Evolutionary conservation across 2,113 vertebrate species (phyloP), one percentile per base, ranked within the genome.

Genomic region (Triplophysa dalaica): DNA sequence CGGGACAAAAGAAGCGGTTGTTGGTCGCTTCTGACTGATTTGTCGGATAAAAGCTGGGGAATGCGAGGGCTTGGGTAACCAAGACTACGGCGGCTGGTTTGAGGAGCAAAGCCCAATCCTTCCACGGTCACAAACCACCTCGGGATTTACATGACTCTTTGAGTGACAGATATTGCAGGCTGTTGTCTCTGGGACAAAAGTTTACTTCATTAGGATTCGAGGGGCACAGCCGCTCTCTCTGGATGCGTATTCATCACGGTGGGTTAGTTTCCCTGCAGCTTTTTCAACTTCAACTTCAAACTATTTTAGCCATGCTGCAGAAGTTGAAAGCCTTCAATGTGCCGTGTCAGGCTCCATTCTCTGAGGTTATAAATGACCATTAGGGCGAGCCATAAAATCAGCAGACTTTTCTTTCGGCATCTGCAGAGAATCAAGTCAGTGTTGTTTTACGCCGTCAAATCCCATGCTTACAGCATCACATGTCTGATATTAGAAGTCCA

Each of bases 181-280:
- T 75, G 81, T 86, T 88, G 87, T 89, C 52, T 87, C 82, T 89
- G 85, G 85, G 73, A 93, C 92, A 93, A 94, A 93, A 89, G 92
- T 90, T 65, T 1, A 82, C 88, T 91, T 92, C 90, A 92, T 93
- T 93, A 90, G 87, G 86, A 93, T 93, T 93, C 93, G 58, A 56
- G 81, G 82, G 81, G 85, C 86, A 61, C 64, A 58, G 21, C 4
- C 66, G 0, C 62, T 72, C 82, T 74, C 82, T 83, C 88, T 84
- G 81, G 85, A 89, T 87, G 75, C 33, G 75, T 87, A 84, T 92
- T 91, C 91, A 88, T 91, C 86, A 52, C 62, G 79, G 88, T 82
- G 38, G 62, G 89, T 90, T 89, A 84, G 85, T 86, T 81, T 10
- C 9, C 78, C n/a, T 72, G 86, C 48, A 38, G 81, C 85, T 38